Base-by-base conservation (phyloP, 2,888 invertebrate species). In the Conomelus anceps region DNA sequence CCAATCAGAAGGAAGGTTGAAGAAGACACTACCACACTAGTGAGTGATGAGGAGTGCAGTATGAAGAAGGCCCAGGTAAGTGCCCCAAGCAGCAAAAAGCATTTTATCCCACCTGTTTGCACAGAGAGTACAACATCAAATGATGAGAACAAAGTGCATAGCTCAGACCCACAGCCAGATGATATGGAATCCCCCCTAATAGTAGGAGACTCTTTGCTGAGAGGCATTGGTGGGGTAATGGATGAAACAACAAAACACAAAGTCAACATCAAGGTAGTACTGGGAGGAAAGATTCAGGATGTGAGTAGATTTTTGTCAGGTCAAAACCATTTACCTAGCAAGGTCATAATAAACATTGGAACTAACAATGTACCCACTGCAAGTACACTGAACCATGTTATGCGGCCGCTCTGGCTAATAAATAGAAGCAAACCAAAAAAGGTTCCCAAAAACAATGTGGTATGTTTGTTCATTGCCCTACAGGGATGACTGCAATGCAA, bases 311-410 rank as follows among this genome's bases (percentile, higher is more conserved):
- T 29, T 22, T 22, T 88, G 1, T 13, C 6, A 22, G 13, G 23
- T 7, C 88, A 84, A 22, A 63, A 29, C 3, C 22, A 22, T 4
- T 22, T 88, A 3, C 88, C 88, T 22, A 13, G 22, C 20, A 84
- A 17, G 23, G 63, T 84, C 4, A 63, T 84, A 1, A 0, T 88
- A 7, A 88, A 22, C 22, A 20, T 88, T 22, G 84, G 88, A 17
- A 22, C 88, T 20, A 88, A 88, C 34, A 88, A 88, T n/a, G 0
- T 84, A 3, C 22, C 22, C 1, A 22, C 22, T 11, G 41, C 88
- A 9, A 88, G 63, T 20, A 88, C 88, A 13, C 88, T 63, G 3
- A 88, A 88, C n/a, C 41, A 88, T 9, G 88, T 88, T 17, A 88
- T 88, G 88, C 22, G 88, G 22, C 88, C 84, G 4, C 20, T 63